These are phyloP conservation scores for Dorcus parallelipipedus DNA, from an alignment of 2,888 invertebrate genomes.

Conservation along the genomic window DNA sequence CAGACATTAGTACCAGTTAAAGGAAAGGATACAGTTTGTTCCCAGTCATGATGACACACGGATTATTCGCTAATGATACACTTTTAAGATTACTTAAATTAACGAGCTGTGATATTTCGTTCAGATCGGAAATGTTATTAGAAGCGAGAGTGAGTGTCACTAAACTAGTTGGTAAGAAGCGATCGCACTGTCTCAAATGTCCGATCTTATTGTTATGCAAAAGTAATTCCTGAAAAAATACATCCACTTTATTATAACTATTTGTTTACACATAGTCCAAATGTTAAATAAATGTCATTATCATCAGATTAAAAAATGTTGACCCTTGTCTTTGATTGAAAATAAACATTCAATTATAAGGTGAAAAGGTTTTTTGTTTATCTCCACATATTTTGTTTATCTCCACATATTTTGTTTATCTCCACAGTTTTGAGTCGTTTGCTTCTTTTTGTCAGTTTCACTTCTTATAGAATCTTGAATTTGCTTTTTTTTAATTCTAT, in stretches of 20 bases:
- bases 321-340: too few species aligned
- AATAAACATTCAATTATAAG: too few species aligned
- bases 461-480: too few species aligned
- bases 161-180: constrained; percentile 74
- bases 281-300: constrained; percentile 5
- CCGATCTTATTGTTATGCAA: constrained; percentile 84
- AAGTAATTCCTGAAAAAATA: constrained; percentile 66
- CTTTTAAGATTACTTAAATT: constrained; percentile 74
- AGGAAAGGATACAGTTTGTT: constrained; percentile 75
- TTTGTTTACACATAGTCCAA: not conserved
- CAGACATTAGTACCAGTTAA: not conserved
- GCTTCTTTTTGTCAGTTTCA: too few species aligned
- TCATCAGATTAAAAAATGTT: not conserved
- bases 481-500: too few species aligned
- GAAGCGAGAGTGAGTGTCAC: constrained; percentile 74
- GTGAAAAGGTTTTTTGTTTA: too few species aligned
- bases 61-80: constrained; percentile 83
- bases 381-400: too few species aligned
- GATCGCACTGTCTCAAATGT: constrained; percentile 77
- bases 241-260: too few species aligned
- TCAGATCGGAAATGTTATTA: constrained; percentile 81
- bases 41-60: constrained; percentile 77
- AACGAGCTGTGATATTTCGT: constrained; percentile 78
- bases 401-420: too few species aligned
- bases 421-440: too few species aligned